Evolutionary conservation across 2,888 invertebrate genomes (phyloP), one percentile per base, ranked within the genome.

Genomic region (Drosophila emarginata): DNA sequence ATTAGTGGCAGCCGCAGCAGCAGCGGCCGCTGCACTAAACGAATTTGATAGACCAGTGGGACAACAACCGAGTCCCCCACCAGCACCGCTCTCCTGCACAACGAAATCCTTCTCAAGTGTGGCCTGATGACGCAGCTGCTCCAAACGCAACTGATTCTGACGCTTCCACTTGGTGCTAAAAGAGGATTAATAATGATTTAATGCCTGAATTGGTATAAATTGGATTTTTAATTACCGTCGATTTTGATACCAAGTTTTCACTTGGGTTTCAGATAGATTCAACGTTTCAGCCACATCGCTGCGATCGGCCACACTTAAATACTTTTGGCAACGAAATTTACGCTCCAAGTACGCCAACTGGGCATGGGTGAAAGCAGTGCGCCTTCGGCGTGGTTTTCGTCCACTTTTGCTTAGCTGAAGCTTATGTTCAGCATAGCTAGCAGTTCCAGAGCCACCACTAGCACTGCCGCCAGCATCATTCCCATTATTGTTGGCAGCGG

Each of bases 351-450:
- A 98, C 0, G 97, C 97, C 61, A 98, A 93, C 92, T 98, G 98
- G 0, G 97, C 97, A 90, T 98, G 98, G 1, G 98, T 98, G 93
- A 98, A 98, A 0, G 98, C 98, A 0, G 97, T 97, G 66, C 97
- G 94, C 77, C 97, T 93, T 74, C 97, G 93, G 3, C 97, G 94
- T 0, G 97, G 96, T 91, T 97, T 97, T 39, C 97, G 93, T 0
- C 95, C 94, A 77, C 93, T 93, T 32, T 94, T 92, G 63, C 91
- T 93, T 18, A 91, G 61, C 67, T 87, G 83, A 2, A 89, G 78
- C 53, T 92, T 90, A 67, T 90, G 89, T 53, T 90, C 89, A 36
- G 82, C 85, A 59, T 87, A 87, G 74, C 82, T 79, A 59, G 75
- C 74, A 9, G 76, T 66, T 36, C 80, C 76, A 0, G 57, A 23